Conservation (phyloP, 2,113 vertebrate genomes). For the Anhinga rufa region DNA sequence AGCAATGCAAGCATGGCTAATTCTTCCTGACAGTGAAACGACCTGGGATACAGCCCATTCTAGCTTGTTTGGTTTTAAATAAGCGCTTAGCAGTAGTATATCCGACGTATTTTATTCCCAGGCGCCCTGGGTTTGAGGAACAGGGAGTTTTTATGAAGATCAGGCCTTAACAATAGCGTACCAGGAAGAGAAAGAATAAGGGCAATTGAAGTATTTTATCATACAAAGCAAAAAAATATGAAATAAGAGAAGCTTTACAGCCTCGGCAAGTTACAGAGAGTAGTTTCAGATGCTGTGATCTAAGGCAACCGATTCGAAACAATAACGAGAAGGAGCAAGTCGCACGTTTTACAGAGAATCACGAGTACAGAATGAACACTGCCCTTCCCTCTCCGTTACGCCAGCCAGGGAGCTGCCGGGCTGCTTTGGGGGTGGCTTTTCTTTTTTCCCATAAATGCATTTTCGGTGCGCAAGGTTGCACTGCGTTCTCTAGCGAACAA, state of each 20-base stretch:
- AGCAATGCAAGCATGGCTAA: background rate
- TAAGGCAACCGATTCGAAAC: background rate
- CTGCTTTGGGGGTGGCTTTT: background rate
- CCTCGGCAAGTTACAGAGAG: background rate
- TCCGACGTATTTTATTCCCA: background rate
- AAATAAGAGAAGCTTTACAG: background rate
- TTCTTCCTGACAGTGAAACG: constrained; percentile 11
- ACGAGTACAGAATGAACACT: background rate
- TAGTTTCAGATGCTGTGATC: background rate
- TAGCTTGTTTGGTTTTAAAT: background rate
- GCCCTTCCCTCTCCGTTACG: background rate
- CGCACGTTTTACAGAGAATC: background rate
- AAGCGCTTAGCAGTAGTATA: background rate
- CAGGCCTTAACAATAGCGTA: background rate
- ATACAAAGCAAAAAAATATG: background rate
- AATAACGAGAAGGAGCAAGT: background rate
- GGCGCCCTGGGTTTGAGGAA: background rate
- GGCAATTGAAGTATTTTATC: background rate
- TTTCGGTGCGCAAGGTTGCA: background rate
- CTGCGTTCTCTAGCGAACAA: background rate
- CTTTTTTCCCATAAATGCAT: background rate
- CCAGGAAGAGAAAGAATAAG: background rate
- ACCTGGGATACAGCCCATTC: background rate
- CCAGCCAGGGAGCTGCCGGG: background rate
- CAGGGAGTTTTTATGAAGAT: background rate